Percentiles rank a stretch among this genome's conserved stretches.
Evolutionary conservation across 2,797 vertebrate species (phyloP).

Genomic region (Heliangelus exortis): DNA sequence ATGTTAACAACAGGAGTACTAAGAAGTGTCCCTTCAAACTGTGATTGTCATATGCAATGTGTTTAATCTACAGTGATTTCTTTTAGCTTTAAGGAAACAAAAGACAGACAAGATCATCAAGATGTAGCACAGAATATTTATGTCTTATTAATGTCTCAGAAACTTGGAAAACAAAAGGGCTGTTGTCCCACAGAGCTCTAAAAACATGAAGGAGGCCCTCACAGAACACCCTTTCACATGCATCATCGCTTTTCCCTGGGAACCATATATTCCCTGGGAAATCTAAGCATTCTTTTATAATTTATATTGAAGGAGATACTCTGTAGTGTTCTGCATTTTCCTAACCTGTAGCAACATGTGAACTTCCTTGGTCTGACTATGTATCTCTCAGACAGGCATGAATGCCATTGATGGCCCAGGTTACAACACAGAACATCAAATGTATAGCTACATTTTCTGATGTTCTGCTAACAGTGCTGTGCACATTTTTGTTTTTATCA

Average conservation of each 20-base stretch:
- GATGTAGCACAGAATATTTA: background rate
- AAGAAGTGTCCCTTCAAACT: background rate
- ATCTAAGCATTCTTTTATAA: background rate
- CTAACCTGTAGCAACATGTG: background rate
- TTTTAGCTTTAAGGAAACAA: background rate
- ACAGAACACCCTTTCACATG: background rate
- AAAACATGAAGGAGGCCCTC: background rate
- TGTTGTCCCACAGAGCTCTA: background rate
- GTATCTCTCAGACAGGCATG: background rate
- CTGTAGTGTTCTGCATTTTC: background rate
- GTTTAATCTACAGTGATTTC: background rate
- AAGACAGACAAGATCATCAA: background rate
- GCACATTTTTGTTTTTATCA: background rate
- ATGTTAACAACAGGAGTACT: background rate
- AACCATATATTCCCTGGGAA: background rate
- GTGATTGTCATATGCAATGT: background rate
- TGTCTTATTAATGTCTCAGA: background rate
- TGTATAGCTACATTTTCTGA: background rate
- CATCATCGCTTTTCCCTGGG: background rate
- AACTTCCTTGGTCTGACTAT: background rate
- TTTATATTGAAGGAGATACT: background rate
- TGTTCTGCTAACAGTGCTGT: background rate
- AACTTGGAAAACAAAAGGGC: background rate
- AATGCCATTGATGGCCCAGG: background rate
- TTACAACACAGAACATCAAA: background rate